phyloP scores from a whole-genome alignment of 2,888 invertebrate genomes.

The Phaedon cochleariae region DNA sequence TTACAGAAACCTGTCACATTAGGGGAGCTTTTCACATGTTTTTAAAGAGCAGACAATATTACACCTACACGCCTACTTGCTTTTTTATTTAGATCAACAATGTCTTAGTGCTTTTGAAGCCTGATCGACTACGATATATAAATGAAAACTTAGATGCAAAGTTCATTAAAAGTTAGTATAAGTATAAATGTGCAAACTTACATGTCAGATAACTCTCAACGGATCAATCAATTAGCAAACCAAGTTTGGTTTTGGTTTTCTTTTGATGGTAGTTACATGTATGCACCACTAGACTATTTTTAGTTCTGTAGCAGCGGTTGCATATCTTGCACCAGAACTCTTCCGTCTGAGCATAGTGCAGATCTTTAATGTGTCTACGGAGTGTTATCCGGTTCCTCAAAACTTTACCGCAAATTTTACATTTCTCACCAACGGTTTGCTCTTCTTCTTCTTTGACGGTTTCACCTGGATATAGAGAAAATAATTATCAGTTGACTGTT shows the following conservation, averaged over 20 bases:
- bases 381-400: constrained; percentile 54
- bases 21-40: no score
- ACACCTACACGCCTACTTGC: no score
- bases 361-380: constrained; percentile 53
- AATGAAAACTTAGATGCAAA: no score
- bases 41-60: no score
- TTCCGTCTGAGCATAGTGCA: constrained; percentile 54
- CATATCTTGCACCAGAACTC: constrained; percentile 54
- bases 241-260: constrained; percentile 40
- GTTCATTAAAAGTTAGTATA: no score
- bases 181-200: no score
- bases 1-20: no score
- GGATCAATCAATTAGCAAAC: no score
- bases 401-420: constrained; percentile 55
- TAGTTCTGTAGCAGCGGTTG: constrained; percentile 54
- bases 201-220: constrained; percentile 17
- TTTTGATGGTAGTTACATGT: constrained; percentile 55
- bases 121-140: no score
- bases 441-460: constrained; percentile 20
- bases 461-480: constrained; percentile 49
- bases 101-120: no score
- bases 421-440: constrained; percentile 44
- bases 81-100: no score
- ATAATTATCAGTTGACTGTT: constrained; percentile 47
- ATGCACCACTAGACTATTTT: constrained; percentile 56